Base-by-base conservation (phyloP, 92 coral and sea anemone species). In the Porites lobata region DNA sequence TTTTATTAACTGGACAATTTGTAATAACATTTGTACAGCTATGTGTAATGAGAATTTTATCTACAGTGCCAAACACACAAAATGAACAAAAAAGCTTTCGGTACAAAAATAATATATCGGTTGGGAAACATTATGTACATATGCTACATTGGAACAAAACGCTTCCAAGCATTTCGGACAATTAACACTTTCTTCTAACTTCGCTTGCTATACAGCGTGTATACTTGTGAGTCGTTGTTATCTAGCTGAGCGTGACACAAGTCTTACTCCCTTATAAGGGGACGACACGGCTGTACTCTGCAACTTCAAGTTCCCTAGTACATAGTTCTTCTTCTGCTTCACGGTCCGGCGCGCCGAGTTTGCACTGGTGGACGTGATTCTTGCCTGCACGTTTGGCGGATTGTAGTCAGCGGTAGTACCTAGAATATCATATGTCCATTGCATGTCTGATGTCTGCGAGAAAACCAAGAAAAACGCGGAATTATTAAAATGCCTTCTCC, bases 261-360 rank as follows among this genome's bases (percentile, higher is more conserved):
- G 93, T 14, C 94, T 95, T 32, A 89, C 92, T 8, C 99, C 98
- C 75, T 95, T 97, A 24, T 93, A 90, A 1, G 99, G 99, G 43
- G 99, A 97, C 4, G 99, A 97, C 7, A 97, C 99, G 0, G 95
- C 99, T 3, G 98, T 97, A 75, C 95, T 96, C 61, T 94, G 94
- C 9, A 97, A 94, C 80, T 90, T 95, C 73, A 97, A 89, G 84
- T 97, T 97, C 69, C 95, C 95, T 51, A 96, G 89, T 43, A 97
- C 85, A 87, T 95, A 95, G 88, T 97, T 97, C 72, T 92, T 95
- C 96, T 97, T 97, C 87, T 97, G 99, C 86, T 94, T 95, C 15
- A 97, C 99, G 50, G 94, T 83, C 12, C 96, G 90, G 24, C 87
- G 86, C 74, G 92, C 94, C 38, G 96, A 83, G 73, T 95, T 95